phyloP scores from a whole-genome alignment of 2,113 vertebrate species.

The Plecotus auritus region DNA sequence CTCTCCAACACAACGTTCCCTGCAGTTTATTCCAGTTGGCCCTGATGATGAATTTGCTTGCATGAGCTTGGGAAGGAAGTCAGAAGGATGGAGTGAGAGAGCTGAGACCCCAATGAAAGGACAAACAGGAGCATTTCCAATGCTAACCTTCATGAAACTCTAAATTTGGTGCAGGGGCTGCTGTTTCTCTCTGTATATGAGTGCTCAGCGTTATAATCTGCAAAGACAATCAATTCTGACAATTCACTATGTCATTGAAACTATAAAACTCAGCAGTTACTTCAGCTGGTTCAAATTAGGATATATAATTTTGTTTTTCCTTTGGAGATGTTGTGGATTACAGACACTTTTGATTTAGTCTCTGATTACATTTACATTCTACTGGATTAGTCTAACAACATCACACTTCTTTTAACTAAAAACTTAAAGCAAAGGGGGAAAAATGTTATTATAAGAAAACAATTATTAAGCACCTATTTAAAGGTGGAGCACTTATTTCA shows the following conservation, averaged over 20 bases:
- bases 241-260: constrained; percentile 51
- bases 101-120: not conserved
- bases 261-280: constrained; percentile 69
- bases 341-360: constrained; percentile 63
- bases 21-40: not conserved
- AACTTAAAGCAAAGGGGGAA: constrained; percentile 17
- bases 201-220: constrained; percentile 19
- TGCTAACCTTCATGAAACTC: not conserved
- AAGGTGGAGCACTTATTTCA: not conserved
- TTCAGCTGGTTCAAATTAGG: constrained; percentile 71
- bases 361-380: constrained; percentile 74
- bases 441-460: constrained; percentile 8
- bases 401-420: constrained; percentile 28
- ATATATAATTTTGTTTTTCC: constrained; percentile 70
- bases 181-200: not conserved
- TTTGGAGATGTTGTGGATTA: constrained; percentile 60
- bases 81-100: not conserved
- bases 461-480: not conserved
- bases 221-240: constrained; percentile 56
- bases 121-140: not conserved
- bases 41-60: not conserved
- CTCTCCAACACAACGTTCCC: not conserved
- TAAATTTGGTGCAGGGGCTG: not conserved
- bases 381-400: constrained; percentile 57
- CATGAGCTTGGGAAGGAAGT: not conserved